Conservation (phyloP, 2,888 invertebrate genomes). For the Xanthia icteritia region DNA sequence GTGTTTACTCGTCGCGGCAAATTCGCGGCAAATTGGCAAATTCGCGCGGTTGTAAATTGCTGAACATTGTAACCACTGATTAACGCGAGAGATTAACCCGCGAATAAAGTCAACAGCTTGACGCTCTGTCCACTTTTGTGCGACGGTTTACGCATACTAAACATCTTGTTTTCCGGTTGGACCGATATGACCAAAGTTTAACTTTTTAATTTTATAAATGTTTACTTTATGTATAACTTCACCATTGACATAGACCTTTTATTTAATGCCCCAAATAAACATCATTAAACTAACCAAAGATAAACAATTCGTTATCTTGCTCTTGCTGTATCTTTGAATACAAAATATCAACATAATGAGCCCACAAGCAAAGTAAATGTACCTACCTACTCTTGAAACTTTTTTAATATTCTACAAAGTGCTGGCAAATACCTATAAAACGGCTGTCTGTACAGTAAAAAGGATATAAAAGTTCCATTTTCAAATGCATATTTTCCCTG, state of each 20-base stretch:
- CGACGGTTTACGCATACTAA: conserved; percentile 55
- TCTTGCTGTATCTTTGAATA: conserved; percentile 5
- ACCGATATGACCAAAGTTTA: conserved; percentile 18
- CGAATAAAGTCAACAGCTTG: conserved; percentile 58
- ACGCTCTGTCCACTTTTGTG: conserved; percentile 43
- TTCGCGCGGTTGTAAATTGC: conserved; percentile 58
- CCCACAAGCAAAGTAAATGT: neutral
- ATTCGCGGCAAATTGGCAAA: too few species aligned
- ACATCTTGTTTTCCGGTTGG: conserved; percentile 50
- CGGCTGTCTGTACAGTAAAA: neutral
- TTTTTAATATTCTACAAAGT: conserved; percentile 47
- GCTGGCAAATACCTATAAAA: conserved; percentile 22
- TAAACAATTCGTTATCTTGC: conserved; percentile 28
- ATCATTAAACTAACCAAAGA: conserved; percentile 21
- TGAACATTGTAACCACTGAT: conserved; percentile 56
- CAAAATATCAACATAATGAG: conserved; percentile 26
- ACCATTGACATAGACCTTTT: conserved; percentile 33
- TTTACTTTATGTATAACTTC: conserved; percentile 25
- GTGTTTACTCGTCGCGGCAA: conserved; percentile 62
- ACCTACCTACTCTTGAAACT: neutral
- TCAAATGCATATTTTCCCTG: conserved; percentile 33
- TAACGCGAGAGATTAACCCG: conserved; percentile 57
- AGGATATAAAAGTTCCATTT: conserved; percentile 25
- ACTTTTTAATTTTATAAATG: conserved; percentile 16
- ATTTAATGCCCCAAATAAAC: conserved; percentile 35